These are phyloP conservation scores for Mechanitis mazaeus DNA, from an alignment of 2,888 invertebrate genomes.

Conservation along the genomic window DNA sequence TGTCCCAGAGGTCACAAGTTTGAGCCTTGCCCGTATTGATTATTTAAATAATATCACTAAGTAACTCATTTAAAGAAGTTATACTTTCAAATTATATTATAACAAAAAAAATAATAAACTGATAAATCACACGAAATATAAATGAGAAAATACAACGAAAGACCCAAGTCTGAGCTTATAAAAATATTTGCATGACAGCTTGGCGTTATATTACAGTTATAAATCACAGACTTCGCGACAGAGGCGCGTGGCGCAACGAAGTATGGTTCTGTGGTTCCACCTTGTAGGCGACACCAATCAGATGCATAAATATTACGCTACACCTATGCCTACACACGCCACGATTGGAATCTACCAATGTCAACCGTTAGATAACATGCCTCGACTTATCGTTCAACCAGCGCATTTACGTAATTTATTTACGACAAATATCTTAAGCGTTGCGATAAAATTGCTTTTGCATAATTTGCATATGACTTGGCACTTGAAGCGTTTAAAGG, in stretches of 20 bases:
- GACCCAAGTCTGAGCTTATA: constrained; percentile 42
- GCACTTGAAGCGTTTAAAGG: neutral
- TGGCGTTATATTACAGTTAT: constrained; percentile 71
- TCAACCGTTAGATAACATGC: constrained; percentile 25
- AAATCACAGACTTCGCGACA: constrained; percentile 64
- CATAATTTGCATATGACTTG: constrained; percentile 5
- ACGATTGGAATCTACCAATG: constrained; percentile 27
- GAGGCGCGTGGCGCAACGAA: constrained; percentile 43
- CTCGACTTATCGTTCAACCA: constrained; percentile 20
- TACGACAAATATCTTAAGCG: constrained; percentile 15
- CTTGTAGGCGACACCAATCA: constrained; percentile 47
- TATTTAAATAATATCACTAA: too few species aligned
- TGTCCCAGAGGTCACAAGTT: too few species aligned
- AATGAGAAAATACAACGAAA: constrained; percentile 34
- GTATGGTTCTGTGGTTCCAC: constrained; percentile 45
- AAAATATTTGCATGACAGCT: constrained; percentile 71
- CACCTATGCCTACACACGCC: constrained; percentile 29
- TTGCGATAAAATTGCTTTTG: neutral
- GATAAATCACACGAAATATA: constrained; percentile 3
- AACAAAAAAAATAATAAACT: neutral
- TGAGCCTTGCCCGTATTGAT: too few species aligned
- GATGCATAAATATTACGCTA: constrained; percentile 54
- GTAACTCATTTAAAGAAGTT: too few species aligned
- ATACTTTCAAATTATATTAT: neutral
- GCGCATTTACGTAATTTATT: constrained; percentile 23